These are phyloP conservation scores for Gerris lacustris DNA, from an alignment of 2,888 invertebrate species.

Conservation along the genomic window DNA sequence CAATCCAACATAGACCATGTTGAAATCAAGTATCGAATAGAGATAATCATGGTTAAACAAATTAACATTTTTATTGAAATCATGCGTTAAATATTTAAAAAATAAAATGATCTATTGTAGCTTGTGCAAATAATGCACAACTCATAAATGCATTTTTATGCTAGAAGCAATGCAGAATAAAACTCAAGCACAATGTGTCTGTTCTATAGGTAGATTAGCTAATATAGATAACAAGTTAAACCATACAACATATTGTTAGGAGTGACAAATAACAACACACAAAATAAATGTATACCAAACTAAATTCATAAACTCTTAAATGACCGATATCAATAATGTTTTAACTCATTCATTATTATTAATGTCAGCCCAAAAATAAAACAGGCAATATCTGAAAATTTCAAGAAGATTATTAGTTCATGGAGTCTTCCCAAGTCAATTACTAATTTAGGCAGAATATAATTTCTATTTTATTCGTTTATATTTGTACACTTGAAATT, in stretches of 20 bases:
- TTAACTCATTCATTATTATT: neutral
- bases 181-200: neutral
- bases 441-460: neutral
- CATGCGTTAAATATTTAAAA: slow-evolving; percentile 8
- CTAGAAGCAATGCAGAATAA: slow-evolving; percentile 9
- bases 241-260: neutral
- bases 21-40: neutral
- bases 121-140: slow-evolving; percentile 11
- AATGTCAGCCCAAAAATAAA: slow-evolving; percentile 1
- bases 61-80: neutral
- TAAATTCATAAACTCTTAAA: neutral
- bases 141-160: slow-evolving; percentile 10
- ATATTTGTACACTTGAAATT: slow-evolving; percentile 3
- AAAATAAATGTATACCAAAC: neutral
- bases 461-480: neutral
- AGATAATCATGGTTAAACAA: neutral
- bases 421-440: neutral
- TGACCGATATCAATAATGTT: neutral
- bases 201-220: neutral
- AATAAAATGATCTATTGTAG: neutral
- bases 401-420: neutral
- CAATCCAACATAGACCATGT: neutral
- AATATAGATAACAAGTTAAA: neutral
- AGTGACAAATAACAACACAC: neutral
- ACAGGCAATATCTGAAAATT: neutral